A percentile compares a stretch with the other conserved stretches of the same genome.
Evolutionary conservation across 2,113 vertebrate genomes (phyloP).

Genomic region (Trogon surrucura): DNA sequence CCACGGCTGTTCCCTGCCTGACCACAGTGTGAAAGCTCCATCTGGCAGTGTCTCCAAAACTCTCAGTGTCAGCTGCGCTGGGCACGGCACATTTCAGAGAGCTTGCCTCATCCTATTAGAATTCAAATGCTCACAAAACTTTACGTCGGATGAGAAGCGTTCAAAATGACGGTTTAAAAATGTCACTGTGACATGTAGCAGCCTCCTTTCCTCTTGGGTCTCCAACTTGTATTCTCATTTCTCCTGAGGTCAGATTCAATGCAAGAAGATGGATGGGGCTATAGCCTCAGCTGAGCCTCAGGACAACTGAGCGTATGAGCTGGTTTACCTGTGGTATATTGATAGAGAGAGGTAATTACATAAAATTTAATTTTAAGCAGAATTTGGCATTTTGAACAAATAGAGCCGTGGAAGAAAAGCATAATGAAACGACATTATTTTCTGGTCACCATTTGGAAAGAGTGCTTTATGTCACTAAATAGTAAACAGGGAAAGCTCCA

Average conservation of each 20-base stretch:
- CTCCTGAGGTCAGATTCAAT: neutral
- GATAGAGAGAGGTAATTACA: neutral
- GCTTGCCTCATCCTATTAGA: neutral
- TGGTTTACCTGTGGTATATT: neutral
- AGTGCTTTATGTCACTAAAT: neutral
- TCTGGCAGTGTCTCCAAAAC: neutral
- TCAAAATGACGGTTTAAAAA: neutral
- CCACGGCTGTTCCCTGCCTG: neutral
- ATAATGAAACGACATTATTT: neutral
- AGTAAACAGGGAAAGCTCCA: neutral
- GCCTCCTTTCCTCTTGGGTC: neutral
- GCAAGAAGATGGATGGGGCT: neutral
- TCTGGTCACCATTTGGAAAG: neutral
- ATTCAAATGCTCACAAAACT: neutral
- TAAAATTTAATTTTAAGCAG: conserved; percentile 33
- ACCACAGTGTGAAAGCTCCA: neutral
- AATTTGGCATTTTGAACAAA: conserved; percentile 13
- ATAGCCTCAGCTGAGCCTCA: neutral
- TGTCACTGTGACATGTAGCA: neutral
- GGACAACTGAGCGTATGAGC: neutral
- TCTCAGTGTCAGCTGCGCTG: neutral
- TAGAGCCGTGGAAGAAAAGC: neutral
- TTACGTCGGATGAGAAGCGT: neutral
- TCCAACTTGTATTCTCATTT: neutral
- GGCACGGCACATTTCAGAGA: neutral